These are phyloP conservation scores for Brachypodius melanocephalos DNA, from an alignment of 2,113 vertebrate genomes.

Conservation along the genomic window DNA sequence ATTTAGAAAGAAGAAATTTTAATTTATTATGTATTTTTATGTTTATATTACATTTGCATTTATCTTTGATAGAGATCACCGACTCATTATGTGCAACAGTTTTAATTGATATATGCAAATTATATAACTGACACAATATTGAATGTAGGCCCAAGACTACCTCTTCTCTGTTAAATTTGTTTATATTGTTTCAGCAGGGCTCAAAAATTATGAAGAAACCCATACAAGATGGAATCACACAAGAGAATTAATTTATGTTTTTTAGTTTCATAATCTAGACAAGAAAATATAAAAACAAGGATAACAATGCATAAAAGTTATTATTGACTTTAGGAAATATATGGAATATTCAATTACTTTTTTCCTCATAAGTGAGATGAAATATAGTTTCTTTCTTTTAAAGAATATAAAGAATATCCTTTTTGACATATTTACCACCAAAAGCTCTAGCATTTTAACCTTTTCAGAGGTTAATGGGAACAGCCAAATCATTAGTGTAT, in stretches of 20 bases:
- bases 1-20: neutral
- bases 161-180: neutral
- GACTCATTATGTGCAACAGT: neutral
- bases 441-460: neutral
- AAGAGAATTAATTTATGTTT: neutral
- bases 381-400: neutral
- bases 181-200: neutral
- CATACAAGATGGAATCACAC: neutral
- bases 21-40: neutral
- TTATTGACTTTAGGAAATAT: neutral
- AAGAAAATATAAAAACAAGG: neutral
- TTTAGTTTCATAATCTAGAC: neutral
- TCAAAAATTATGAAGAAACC: neutral
- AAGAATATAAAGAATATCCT: neutral
- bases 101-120: neutral
- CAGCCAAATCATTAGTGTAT: neutral
- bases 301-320: neutral
- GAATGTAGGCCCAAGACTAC: accelerated
- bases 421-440: neutral
- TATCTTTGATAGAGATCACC: neutral
- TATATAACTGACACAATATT: neutral
- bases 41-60: neutral
- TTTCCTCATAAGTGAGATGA: neutral
- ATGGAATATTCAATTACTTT: neutral
- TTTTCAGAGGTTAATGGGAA: conserved; percentile 2